Evolutionary conservation across 2,888 invertebrate genomes (phyloP), one percentile per base, ranked within the genome.

Genomic region (Strigamia transsilvanica): DNA sequence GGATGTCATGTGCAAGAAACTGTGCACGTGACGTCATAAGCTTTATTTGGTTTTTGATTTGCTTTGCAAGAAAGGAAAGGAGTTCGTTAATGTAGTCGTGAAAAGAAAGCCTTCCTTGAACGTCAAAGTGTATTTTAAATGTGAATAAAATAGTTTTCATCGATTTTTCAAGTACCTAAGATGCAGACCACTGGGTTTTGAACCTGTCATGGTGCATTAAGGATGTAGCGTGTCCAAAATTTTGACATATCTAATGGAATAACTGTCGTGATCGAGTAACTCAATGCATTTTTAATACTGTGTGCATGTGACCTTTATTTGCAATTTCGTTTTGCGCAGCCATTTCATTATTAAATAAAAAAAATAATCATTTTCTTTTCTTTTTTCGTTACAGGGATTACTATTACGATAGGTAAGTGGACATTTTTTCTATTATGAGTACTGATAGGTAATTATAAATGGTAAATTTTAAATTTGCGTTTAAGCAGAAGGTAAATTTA

Each of bases 381-480:
- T 83, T 83, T 51, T 87, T 88, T 87, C 90, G 89, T 91, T 91
- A 84, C 91, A 92, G 91, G 92, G 91, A 92, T 88, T 92, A 91
- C 89, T 92, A 91, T 88, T 92, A 92, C 86, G 91, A 91, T 89
- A 92, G 91, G 92, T 91, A 89, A 90, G 91, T 38, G 32, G 23
- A 10, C 10, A n/a, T 88, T 41, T 56, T 61, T 82, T 80, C 15
- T 34, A 34, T 34, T 34, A 7, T 34, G 34, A 5, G 7, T 34
- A 34, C 34, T 34, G 34, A n/a, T 34, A 34, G 34, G 34, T 34
- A 7, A 5, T 34, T 34, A 5, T 3, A 34, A 34, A 51, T n/a
- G 51, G 51, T 15, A n/a, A n/a, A 18, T 51, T 51, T 51, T 15
- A 51, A n/a, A 51, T 4, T 15, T n/a, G n/a, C n/a, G n/a, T 15